Conservation (phyloP, 2,113 vertebrate species). For the Xenus cinereus region DNA sequence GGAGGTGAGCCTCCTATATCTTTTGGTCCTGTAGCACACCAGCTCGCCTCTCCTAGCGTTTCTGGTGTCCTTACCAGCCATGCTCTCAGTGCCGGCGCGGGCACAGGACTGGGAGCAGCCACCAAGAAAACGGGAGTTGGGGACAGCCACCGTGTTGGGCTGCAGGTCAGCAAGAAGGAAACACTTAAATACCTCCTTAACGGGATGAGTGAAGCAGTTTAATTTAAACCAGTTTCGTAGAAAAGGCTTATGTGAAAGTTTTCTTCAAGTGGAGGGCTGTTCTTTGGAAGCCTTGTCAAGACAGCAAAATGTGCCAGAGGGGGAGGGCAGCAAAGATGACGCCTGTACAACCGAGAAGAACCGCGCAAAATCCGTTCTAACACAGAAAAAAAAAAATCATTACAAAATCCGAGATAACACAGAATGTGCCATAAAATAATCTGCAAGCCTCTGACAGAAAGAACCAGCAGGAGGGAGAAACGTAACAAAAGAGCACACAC, state of each 20-base stretch:
- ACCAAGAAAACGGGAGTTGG: not conserved
- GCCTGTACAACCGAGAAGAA: not conserved
- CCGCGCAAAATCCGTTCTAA: not conserved
- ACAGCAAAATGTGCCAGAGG: not conserved
- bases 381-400: too few relatives aligned
- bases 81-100: not conserved
- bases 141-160: not conserved
- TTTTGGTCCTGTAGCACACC: not conserved
- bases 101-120: not conserved
- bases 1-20: not conserved
- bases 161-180: not conserved
- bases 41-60: not conserved
- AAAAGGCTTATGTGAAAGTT: not conserved
- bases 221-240: not conserved
- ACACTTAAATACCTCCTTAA: not conserved
- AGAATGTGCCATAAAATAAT: not conserved
- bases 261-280: not conserved
- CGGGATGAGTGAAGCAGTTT: not conserved
- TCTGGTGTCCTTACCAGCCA: not conserved
- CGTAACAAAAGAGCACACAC: not conserved
- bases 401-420: not conserved
- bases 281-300: not conserved
- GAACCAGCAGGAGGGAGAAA: not conserved
- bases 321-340: rapidly evolving
- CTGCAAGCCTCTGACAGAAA: not conserved